Conservation (phyloP, 2,797 vertebrate genomes). For the Gymnocypris eckloni region DNA sequence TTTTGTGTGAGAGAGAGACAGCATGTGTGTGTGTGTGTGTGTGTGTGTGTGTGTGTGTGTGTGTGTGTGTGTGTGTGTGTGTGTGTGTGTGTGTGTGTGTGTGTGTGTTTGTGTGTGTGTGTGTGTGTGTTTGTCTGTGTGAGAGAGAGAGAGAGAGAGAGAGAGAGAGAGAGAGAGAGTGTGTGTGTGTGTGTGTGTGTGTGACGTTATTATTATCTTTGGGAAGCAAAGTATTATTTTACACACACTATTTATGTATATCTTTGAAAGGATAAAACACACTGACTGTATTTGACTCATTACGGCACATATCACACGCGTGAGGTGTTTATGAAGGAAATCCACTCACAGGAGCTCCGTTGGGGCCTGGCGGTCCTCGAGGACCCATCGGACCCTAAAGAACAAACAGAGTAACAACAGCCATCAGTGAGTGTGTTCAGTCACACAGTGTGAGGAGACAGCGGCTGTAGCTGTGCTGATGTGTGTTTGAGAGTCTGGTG, state of each 20-base stretch:
- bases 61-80: too few species aligned
- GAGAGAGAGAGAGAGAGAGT: too few species aligned
- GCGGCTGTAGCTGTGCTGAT: neutral
- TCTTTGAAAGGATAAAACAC: neutral
- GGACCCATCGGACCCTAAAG: constrained; percentile 85
- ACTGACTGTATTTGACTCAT: neutral
- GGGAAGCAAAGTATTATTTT: constrained; percentile 9
- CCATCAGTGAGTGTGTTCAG: neutral
- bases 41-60: too few species aligned
- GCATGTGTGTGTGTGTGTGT: too few species aligned
- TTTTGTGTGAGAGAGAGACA: too few species aligned
- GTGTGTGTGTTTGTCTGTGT: too few species aligned
- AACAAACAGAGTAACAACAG: constrained; percentile 43
- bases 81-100: too few species aligned
- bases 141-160: too few species aligned
- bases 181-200: neutral
- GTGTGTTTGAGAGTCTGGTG: neutral
- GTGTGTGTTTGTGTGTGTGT: too few species aligned
- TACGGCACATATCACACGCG: neutral
- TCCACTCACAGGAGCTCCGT: constrained; percentile 81
- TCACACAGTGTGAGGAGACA: neutral
- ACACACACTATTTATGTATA: neutral
- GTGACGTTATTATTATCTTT: neutral
- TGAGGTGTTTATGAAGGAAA: neutral
- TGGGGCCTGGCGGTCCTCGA: constrained; percentile 81